Evolutionary conservation across 2,113 vertebrate species (phyloP).

Genomic region (Tragulus kanchil): DNA sequence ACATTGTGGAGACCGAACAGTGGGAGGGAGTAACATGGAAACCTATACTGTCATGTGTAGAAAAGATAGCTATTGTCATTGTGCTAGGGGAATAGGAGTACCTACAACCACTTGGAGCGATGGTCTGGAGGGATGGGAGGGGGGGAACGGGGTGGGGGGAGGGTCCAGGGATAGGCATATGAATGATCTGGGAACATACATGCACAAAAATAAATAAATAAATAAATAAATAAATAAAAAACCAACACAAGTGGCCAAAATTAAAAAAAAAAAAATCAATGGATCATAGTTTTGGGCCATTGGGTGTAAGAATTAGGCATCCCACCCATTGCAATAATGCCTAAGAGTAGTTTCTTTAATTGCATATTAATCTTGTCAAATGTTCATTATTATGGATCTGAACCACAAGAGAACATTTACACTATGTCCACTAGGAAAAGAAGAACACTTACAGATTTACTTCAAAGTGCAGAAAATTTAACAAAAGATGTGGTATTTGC

Average conservation of each 20-base stretch:
- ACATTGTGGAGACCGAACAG: no score
- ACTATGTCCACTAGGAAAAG: conserved; percentile 18
- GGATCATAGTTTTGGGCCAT: background rate
- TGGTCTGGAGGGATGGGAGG: no score
- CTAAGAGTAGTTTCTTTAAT: background rate
- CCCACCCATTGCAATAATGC: background rate
- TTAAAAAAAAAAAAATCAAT: background rate
- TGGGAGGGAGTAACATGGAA: no score
- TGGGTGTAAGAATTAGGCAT: background rate
- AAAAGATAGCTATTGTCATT: no score
- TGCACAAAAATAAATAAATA: no score
- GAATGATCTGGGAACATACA: no score
- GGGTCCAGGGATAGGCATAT: no score
- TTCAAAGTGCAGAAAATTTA: conserved; percentile 46
- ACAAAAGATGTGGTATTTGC: background rate
- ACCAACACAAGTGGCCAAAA: conserved; percentile 6
- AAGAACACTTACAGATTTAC: conserved; percentile 31
- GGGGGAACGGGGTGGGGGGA: no score
- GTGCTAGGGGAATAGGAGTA: no score
- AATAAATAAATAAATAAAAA: no score
- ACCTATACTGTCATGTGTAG: no score
- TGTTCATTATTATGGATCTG: background rate
- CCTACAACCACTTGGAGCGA: no score
- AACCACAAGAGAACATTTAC: conserved; percentile 36
- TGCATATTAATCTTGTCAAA: conserved; percentile 33